Evolutionary conservation across 2,797 vertebrate genomes (phyloP), one percentile per base, ranked within the genome.

Genomic region (Hydrophis major): DNA sequence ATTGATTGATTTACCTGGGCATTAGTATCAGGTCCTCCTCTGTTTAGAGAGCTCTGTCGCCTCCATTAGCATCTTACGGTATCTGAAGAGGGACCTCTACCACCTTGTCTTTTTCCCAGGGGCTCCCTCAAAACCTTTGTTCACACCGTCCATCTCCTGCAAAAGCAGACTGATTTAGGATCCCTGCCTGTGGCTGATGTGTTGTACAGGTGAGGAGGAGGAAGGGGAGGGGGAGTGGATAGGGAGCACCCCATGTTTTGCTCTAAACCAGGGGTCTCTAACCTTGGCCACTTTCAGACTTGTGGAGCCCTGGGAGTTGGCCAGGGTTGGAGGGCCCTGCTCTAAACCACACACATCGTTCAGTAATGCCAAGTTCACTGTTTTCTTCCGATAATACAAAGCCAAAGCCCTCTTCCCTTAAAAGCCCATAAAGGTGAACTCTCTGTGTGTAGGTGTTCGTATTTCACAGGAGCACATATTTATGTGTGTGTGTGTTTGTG

Each of bases 101-200:
- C 93, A 63, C 95, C 87, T 96, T 6, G 83, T 91, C 88, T 83
- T 95, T 96, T 69, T 93, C 95, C 97, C 95, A 99, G 99, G 98
- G 99, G 99, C 93, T 99, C 99, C 90, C 97, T 99, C 97, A 99
- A 99, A 98, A 99, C 99, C 90, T 99, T 99, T 97, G 99, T 99
- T 95, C 99, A 99, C 96, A 99, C 99, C 89, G 99, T 99, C 94
- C 99, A 99, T 97, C 98, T 99, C 88, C 98, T 99, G 95, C 99
- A 99, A 98, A 99, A 99, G 97, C 99, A 99, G 97, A 99, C 98
- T 0, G 99, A 99, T 95, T 97, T 99, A 93, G 99, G 99, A 93
- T 98, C 98, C 91, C 98, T 99, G 94, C 99, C 99, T 86, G 99
- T 99, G 88, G 99, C 99, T 3, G 99, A 99, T 96, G 99, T 99